Evolutionary conservation across 2,113 vertebrate species (phyloP).

Genomic region (Clupea harengus): DNA sequence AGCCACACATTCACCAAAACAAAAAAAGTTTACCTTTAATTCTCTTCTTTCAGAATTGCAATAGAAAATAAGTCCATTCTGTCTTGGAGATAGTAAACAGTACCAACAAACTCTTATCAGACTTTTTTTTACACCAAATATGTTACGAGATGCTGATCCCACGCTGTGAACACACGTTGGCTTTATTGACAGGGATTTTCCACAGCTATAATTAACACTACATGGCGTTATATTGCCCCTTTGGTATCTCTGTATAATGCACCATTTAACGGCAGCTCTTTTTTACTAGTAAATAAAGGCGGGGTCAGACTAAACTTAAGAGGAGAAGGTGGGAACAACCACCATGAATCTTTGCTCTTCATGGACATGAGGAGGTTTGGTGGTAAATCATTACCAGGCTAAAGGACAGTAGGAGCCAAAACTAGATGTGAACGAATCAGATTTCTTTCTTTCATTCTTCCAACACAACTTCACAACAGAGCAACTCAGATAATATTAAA

Average conservation of each 20-base stretch:
- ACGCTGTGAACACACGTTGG: not conserved
- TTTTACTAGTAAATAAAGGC: not conserved
- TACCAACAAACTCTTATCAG: not conserved
- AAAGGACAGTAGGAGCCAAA: not conserved
- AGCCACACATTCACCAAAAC: not conserved
- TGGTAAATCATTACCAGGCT: not conserved
- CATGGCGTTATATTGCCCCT: not conserved
- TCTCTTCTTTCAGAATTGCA: not conserved
- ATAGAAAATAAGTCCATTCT: not conserved
- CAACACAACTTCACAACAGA: not conserved
- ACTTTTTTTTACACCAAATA: not conserved
- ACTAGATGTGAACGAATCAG: not conserved
- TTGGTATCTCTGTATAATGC: not conserved
- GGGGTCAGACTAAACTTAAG: not conserved
- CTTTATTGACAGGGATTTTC: not conserved
- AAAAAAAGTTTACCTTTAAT: not conserved
- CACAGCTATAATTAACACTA: conserved; percentile 2
- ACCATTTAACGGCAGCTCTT: not conserved
- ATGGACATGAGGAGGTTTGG: not conserved
- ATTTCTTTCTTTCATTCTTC: not conserved
- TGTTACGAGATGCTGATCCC: not conserved
- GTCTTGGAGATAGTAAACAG: not conserved
- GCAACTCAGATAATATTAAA: not conserved
- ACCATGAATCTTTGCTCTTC: not conserved
- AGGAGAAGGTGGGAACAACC: not conserved